A percentile compares a stretch with the other conserved stretches of the same genome.
Evolutionary conservation across 2,888 invertebrate species (phyloP).

Genomic region (Serrognathus titanus): DNA sequence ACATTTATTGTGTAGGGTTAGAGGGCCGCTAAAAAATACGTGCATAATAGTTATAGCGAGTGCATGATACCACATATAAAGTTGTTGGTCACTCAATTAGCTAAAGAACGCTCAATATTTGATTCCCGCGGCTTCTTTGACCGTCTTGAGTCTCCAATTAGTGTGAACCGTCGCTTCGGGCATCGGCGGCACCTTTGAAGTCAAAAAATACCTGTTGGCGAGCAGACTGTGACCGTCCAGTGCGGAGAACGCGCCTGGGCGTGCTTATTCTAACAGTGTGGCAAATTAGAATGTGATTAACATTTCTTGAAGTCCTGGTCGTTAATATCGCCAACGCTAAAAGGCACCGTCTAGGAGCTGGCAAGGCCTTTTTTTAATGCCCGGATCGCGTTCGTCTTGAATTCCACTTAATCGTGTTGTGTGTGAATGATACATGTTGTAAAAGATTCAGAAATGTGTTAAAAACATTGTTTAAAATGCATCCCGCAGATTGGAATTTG

Average conservation of each 20-base stretch:
- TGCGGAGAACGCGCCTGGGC: slow-evolving; percentile 5
- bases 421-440: slow-evolving; percentile 14
- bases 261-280: slow-evolving; percentile 35
- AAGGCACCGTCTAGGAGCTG: not conserved
- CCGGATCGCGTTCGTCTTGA: slow-evolving; percentile 11
- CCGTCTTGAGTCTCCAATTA: slow-evolving; percentile 52
- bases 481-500: not conserved
- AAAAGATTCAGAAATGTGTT: slow-evolving; percentile 19
- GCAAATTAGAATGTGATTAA: slow-evolving; percentile 44
- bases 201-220: slow-evolving; percentile 47
- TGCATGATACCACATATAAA: slow-evolving; percentile 36
- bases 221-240: slow-evolving; percentile 39
- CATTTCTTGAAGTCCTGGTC: slow-evolving; percentile 37
- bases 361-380: not conserved
- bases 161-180: slow-evolving; percentile 52
- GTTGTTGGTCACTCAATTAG: slow-evolving; percentile 53
- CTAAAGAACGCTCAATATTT: slow-evolving; percentile 50
- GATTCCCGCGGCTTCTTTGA: slow-evolving; percentile 52
- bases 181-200: slow-evolving; percentile 48
- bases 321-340: slow-evolving; percentile 3
- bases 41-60: not conserved
- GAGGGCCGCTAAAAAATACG: no score
- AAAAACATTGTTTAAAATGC: slow-evolving; percentile 11
- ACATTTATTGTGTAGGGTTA: no score
- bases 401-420: slow-evolving; percentile 19